Evolutionary conservation across 2,888 invertebrate species (phyloP).

Genomic region (Caenorhabditis uteleia): DNA sequence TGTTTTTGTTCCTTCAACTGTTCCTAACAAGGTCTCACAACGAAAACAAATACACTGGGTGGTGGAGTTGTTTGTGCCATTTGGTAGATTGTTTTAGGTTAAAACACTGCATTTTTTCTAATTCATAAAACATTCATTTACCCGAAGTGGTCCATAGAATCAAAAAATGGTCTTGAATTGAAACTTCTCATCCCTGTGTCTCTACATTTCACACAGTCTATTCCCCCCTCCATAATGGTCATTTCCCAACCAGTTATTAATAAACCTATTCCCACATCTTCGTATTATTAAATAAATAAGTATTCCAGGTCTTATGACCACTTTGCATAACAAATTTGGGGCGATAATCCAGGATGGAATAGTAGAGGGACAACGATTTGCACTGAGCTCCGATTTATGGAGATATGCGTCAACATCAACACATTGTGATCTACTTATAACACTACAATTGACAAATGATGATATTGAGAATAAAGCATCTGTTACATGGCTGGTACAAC

Average conservation of each 20-base stretch:
- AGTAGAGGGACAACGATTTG: slow-evolving; percentile 53
- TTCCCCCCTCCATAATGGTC: too few relatives aligned
- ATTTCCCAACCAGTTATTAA: not conserved
- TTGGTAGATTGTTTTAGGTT: not conserved
- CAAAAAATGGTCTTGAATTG: too few relatives aligned
- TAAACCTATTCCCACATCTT: not conserved
- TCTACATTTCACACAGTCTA: too few relatives aligned
- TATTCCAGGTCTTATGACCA: slow-evolving; percentile 29
- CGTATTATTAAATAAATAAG: not conserved
- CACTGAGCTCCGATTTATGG: slow-evolving; percentile 54
- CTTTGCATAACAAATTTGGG: slow-evolving; percentile 53
- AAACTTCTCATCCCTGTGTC: too few relatives aligned
- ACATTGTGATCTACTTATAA: slow-evolving; percentile 60
- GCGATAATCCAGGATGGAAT: slow-evolving; percentile 61
- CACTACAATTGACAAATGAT: slow-evolving; percentile 36
- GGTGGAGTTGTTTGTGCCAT: too few relatives aligned
- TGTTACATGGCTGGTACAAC: slow-evolving; percentile 45
- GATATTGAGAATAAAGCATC: slow-evolving; percentile 39
- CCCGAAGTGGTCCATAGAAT: too few relatives aligned
- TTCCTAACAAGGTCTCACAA: too few relatives aligned
- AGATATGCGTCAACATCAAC: slow-evolving; percentile 53
- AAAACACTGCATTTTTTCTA: not conserved
- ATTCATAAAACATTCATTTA: too few relatives aligned
- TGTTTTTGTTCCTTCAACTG: too few relatives aligned
- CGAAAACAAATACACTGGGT: too few relatives aligned